phyloP scores from a whole-genome alignment of 2,113 vertebrate species.

The Brachyhypopomus gauderio region DNA sequence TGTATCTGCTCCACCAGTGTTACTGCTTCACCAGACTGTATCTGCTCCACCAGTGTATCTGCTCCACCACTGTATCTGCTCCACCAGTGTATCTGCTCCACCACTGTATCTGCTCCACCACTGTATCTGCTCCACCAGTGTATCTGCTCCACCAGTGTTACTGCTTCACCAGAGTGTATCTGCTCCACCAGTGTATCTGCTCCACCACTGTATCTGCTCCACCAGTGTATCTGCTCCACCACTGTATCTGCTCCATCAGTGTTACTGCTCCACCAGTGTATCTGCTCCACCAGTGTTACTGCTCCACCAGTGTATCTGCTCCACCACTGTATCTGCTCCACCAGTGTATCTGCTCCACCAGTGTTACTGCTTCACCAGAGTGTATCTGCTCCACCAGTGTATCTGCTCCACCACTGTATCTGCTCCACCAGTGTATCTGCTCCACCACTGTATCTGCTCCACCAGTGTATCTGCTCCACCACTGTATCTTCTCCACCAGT shows the following conservation, averaged over 20 bases:
- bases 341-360: conserved; percentile 33
- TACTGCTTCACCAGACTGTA: no score
- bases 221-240: conserved; percentile 39
- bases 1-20: conserved; percentile 28
- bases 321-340: conserved; percentile 48
- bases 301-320: conserved; percentile 43
- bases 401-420: conserved; percentile 28
- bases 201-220: conserved; percentile 45
- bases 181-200: conserved; percentile 43
- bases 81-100: conserved; percentile 43
- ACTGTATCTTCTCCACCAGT: no score
- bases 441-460: conserved; percentile 45
- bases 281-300: not conserved
- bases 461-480: conserved; percentile 39
- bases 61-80: conserved; percentile 39
- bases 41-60: conserved; percentile 46
- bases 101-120: no score
- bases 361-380: no score
- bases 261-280: conserved; percentile 22
- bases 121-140: conserved; percentile 50
- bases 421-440: conserved; percentile 43
- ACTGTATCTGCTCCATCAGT: conserved; percentile 48
- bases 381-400: conserved; percentile 44
- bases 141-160: conserved; percentile 26
- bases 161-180: not conserved